Percentiles rank a stretch among this genome's conserved stretches.
Conservation (phyloP, 37 sponge, comb jelly and placozoan genomes). For the Tethya wilhelma region DNA sequence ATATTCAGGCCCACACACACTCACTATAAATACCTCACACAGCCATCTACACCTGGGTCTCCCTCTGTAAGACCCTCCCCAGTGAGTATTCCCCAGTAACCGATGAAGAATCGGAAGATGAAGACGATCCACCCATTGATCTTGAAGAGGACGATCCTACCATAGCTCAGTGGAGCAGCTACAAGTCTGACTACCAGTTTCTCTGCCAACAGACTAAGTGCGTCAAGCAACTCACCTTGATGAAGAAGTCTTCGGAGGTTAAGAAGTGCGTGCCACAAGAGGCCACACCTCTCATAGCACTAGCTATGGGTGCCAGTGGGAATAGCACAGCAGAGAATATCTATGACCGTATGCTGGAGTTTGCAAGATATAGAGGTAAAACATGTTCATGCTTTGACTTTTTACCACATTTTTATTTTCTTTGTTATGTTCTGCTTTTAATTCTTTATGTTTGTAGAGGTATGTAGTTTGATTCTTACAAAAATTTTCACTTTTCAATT, state of each 20-base stretch:
- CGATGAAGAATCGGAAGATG: neutral
- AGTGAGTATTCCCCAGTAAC: neutral
- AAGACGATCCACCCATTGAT: neutral
- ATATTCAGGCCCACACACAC: too few species aligned
- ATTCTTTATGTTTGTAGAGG: conserved; percentile 14
- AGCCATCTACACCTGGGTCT: conserved; percentile 46
- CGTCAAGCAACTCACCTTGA: neutral
- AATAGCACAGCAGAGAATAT: conserved; percentile 32
- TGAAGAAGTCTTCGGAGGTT: neutral
- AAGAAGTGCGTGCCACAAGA: neutral
- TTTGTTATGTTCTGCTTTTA: too few species aligned
- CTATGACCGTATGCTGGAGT: conserved; percentile 58
- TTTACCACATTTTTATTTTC: too few species aligned
- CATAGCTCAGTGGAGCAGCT: conserved; percentile 7
- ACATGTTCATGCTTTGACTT: neutral
- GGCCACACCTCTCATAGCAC: conserved; percentile 27
- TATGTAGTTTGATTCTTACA: neutral
- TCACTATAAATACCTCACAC: neutral
- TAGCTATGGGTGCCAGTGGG: conserved; percentile 38
- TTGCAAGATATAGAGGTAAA: conserved; percentile 46
- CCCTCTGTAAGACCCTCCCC: conserved; percentile 45
- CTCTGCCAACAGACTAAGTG: neutral
- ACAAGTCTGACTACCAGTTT: conserved; percentile 3
- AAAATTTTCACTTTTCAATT: too few species aligned
- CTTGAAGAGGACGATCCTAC: neutral